Conservation (phyloP, 2,797 vertebrate genomes). For the Pogonophryne albipinna region DNA sequence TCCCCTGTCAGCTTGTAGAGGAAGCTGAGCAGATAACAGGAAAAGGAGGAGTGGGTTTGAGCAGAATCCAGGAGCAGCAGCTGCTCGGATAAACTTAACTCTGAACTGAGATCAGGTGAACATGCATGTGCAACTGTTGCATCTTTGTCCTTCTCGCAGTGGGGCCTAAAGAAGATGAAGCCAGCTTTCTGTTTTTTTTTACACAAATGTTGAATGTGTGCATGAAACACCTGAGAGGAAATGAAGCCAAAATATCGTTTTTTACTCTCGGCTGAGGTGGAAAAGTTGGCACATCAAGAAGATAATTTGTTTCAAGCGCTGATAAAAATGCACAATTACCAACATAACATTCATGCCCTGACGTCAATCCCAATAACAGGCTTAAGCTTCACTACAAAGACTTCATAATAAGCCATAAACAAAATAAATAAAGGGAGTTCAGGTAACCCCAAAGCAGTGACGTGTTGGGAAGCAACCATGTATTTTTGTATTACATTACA, state of each 20-base stretch:
- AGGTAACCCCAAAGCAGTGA: no score
- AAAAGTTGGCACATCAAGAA: neutral
- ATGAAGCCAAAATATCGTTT: neutral
- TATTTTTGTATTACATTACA: no score
- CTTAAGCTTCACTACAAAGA: no score
- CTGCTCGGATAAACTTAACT: neutral
- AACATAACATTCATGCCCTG: no score
- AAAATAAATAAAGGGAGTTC: no score
- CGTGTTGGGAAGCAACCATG: no score
- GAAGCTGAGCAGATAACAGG: slow-evolving; percentile 14
- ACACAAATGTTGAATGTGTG: neutral
- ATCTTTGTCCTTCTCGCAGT: neutral
- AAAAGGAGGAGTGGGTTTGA: neutral
- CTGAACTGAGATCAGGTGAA: neutral
- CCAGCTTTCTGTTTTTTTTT: neutral
- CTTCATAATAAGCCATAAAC: no score
- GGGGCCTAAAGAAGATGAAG: neutral
- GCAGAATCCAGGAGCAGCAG: slow-evolving; percentile 13
- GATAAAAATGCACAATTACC: neutral
- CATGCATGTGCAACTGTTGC: neutral
- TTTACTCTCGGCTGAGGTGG: neutral
- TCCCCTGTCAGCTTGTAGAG: slow-evolving; percentile 12
- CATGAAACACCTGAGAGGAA: neutral
- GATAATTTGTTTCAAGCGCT: neutral
- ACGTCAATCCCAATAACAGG: no score